Evolutionary conservation across 2,888 invertebrate genomes (phyloP).

Genomic region (Drosophila paracracens): DNA sequence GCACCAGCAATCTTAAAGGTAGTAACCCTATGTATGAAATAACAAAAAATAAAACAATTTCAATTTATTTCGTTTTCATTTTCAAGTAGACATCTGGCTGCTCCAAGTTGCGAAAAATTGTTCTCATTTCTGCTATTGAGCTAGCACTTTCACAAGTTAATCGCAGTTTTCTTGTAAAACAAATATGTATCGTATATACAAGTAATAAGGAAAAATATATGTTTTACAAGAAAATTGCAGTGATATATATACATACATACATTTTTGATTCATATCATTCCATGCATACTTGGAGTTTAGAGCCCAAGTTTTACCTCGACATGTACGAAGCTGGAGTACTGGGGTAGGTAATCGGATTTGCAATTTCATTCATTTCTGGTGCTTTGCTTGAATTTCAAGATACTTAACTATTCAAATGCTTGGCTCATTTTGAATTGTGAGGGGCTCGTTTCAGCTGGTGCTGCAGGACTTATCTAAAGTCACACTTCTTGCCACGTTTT

Average conservation of each 20-base stretch:
- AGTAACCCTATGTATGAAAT: too few species aligned
- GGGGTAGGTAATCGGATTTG: constrained; percentile 7
- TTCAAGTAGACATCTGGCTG: neutral
- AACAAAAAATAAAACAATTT: neutral
- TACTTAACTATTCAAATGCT: constrained; percentile 51
- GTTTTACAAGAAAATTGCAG: too few species aligned
- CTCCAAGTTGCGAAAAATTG: neutral
- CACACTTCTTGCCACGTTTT: constrained; percentile 43
- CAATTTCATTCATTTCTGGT: constrained; percentile 42
- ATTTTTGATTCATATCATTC: neutral
- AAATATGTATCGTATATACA: neutral
- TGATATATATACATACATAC: neutral
- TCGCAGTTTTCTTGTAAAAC: neutral
- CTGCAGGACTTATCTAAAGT: constrained; percentile 43
- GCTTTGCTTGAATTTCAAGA: constrained; percentile 37
- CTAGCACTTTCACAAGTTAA: neutral
- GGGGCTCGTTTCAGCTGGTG: constrained; percentile 12
- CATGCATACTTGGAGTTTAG: neutral
- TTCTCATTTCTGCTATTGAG: neutral
- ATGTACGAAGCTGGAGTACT: neutral
- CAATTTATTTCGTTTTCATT: neutral
- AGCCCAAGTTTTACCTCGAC: neutral
- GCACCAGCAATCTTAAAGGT: accelerated
- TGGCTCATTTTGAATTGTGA: constrained; percentile 36
- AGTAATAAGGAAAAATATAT: too few species aligned